These are phyloP conservation scores for Thera obeliscata DNA, from an alignment of 2,888 invertebrate genomes.

Conservation along the genomic window DNA sequence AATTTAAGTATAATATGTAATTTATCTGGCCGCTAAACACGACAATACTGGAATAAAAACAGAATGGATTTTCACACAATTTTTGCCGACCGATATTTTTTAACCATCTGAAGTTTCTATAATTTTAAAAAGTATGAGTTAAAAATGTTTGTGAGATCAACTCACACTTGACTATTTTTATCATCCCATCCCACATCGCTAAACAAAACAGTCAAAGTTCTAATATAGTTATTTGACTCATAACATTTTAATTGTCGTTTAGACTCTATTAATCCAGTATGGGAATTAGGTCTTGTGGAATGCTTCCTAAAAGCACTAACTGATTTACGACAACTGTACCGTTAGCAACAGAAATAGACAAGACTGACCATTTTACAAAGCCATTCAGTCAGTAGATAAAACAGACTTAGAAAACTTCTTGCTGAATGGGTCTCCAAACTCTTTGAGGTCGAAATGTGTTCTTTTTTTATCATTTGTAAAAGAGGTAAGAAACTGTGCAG, in stretches of 20 bases:
- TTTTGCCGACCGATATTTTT: no score
- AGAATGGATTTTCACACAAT: no score
- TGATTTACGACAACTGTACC: conserved; percentile 50
- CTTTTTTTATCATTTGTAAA: no score
- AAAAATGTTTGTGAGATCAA: not conserved
- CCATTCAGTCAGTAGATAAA: not conserved
- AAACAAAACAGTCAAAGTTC: conserved; percentile 15
- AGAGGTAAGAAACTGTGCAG: no score
- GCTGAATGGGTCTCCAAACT: no score
- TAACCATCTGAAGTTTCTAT: no score
- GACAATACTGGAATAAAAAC: no score
- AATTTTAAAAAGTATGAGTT: no score
- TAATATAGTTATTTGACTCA: conserved; percentile 36
- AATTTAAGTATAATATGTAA: no score
- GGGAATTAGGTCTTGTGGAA: conserved; percentile 57
- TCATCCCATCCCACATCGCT: conserved; percentile 13
- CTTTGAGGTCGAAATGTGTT: no score
- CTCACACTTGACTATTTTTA: not conserved
- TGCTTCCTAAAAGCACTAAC: conserved; percentile 53
- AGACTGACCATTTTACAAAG: not conserved
- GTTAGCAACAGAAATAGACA: conserved; percentile 48
- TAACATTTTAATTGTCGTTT: conserved; percentile 52
- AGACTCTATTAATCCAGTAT: conserved; percentile 52
- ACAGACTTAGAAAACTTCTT: no score
- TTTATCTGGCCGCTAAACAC: no score